A percentile compares a stretch with the other conserved stretches of the same genome.
phyloP scores from a whole-genome alignment of 2,888 invertebrate genomes.

The Hirtodrosophila trivittata region DNA sequence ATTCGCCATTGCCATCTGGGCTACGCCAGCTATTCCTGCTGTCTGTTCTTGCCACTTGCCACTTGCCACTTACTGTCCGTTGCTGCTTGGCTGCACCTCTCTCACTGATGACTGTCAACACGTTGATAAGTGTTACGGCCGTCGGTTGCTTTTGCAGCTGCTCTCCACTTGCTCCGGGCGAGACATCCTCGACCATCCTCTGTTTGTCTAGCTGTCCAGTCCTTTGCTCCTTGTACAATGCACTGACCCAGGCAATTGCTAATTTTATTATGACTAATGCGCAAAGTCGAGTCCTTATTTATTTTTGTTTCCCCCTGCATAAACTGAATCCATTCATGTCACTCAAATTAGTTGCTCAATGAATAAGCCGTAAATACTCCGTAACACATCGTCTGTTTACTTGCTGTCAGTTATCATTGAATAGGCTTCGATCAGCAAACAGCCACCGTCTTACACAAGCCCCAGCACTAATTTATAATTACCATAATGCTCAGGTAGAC shows the following conservation, averaged over 20 bases:
- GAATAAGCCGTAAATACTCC: constrained; percentile 26
- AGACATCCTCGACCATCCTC: constrained; percentile 19
- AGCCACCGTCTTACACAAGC: constrained; percentile 57
- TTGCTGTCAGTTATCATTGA: constrained; percentile 38
- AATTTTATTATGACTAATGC: constrained; percentile 73
- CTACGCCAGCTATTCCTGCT: constrained; percentile 16
- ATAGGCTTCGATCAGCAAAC: constrained; percentile 8
- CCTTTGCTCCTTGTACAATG: constrained; percentile 11
- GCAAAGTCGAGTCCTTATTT: constrained; percentile 5
- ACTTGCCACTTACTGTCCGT: constrained; percentile 12
- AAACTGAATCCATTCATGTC: too few relatives aligned
- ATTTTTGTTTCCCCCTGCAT: too few relatives aligned
- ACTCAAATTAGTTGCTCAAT: constrained; percentile 14
- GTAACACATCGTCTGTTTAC: neutral
- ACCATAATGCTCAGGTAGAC: constrained; percentile 18
- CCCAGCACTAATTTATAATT: constrained; percentile 28
- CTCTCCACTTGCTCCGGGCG: constrained; percentile 22
- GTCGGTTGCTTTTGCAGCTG: constrained; percentile 26
- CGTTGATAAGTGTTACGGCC: constrained; percentile 58
- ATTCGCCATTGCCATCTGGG: constrained; percentile 23
- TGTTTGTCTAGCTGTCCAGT: constrained; percentile 3
- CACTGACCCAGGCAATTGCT: constrained; percentile 63
- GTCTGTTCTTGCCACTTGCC: constrained; percentile 10
- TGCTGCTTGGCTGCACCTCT: constrained; percentile 20
- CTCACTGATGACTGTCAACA: constrained; percentile 56